Base-by-base conservation (phyloP, 2,888 invertebrate genomes). In the Caenorhabditis japonica region DNA sequence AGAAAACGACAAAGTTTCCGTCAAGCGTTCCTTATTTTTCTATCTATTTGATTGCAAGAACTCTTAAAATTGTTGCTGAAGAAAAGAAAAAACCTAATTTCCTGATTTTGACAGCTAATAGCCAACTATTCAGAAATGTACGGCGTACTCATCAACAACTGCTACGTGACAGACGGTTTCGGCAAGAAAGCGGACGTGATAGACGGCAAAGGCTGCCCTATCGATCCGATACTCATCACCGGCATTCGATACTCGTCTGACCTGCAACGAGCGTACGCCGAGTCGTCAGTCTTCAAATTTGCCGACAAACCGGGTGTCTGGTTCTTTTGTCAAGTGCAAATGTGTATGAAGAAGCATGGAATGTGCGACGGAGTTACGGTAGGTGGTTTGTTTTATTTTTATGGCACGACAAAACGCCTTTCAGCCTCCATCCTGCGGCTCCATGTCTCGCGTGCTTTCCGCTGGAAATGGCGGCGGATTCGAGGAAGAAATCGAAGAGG, bases 261-360 rank as follows among this genome's bases (percentile, higher is more conserved):
- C 68, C 69, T 87, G 19, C 85, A 85, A 49, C 58, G 84, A n/a
- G 87, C 87, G 34, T 87, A 87, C 52, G 87, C 87, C 15, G 87
- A 87, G 64, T 83, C 84, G 7, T 77, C 80, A 49, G 80, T 88
- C 15, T 87, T 87, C 82, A 87, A 87, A 68, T 87, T 87, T 66
- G 87, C 87, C 7, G 87, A 87, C 64, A 82, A 84, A 41, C 87
- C 87, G n/a, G 87, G 85, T 21, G 85, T 87, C 17, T 87, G 87
- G 87, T 87, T 87, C 79, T 88, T 87, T 78, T 87, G 87, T 60
- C 87, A 88, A 71, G 84, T 87, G 17, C 85, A 86, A 52, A 88
- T 88, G 87, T 87, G 87, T 73, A 88, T 87, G 87, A 88, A 88
- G 56, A 79, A 76, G 34, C 75, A 76, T 43, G 83, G 85, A 59